Evolutionary conservation across 2,797 vertebrate genomes (phyloP).

Genomic region (Aphelocoma californica): DNA sequence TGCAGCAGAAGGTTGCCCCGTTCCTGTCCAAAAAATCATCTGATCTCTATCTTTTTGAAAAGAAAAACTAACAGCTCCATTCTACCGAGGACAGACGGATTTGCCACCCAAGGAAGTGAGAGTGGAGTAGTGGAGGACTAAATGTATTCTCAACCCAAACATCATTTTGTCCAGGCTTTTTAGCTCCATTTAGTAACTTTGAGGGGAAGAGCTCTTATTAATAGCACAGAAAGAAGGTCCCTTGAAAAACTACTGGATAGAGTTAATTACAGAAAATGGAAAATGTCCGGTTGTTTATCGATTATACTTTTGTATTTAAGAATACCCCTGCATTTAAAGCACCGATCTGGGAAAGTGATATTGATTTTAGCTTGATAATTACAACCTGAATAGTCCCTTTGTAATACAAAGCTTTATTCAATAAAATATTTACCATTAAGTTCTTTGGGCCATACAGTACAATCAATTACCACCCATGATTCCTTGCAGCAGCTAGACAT

Average conservation of each 20-base stretch:
- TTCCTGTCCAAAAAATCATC: background rate
- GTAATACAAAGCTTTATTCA: constrained; percentile 44
- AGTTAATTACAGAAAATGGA: constrained; percentile 60
- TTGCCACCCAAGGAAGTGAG: background rate
- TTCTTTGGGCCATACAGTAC: constrained; percentile 1
- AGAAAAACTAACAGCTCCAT: background rate
- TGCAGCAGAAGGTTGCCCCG: background rate
- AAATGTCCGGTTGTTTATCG: constrained; percentile 50
- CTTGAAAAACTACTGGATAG: constrained; percentile 10
- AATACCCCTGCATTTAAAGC: constrained; percentile 35
- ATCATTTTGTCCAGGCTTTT: background rate
- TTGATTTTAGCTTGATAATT: constrained; percentile 66
- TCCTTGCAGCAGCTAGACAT: background rate
- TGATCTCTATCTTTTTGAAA: background rate
- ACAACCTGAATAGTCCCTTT: background rate
- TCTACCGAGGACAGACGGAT: background rate
- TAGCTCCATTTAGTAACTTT: background rate
- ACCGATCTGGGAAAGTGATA: constrained; percentile 43
- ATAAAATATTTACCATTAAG: constrained; percentile 35
- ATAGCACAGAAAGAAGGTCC: background rate
- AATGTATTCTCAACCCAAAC: background rate
- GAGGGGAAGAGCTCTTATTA: background rate
- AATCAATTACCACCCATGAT: background rate
- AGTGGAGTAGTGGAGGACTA: background rate
- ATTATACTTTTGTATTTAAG: constrained; percentile 54